These are phyloP conservation scores for Lithobates pipiens DNA, from an alignment of 2,797 vertebrate genomes.

Conservation along the genomic window DNA sequence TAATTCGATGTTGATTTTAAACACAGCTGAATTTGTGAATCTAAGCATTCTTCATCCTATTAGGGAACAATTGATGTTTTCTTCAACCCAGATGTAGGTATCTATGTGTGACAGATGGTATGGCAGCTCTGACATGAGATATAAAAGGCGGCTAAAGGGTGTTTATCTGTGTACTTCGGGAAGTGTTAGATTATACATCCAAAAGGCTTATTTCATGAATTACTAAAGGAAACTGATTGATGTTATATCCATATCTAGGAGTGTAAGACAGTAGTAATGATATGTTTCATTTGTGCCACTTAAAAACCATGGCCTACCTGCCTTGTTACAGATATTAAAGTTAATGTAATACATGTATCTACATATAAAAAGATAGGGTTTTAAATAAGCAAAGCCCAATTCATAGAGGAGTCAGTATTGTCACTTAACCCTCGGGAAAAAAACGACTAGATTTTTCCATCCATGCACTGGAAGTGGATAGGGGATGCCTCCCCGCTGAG, in stretches of 20 bases:
- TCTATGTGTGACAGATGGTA: slow-evolving; percentile 40
- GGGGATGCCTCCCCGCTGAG: too few relatives aligned
- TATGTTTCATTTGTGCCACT: too few relatives aligned
- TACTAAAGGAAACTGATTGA: slow-evolving; percentile 14
- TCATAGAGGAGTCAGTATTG: too few relatives aligned
- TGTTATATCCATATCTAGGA: neutral
- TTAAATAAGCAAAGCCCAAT: neutral
- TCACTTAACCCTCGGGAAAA: too few relatives aligned
- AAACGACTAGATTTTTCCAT: too few relatives aligned
- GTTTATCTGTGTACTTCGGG: slow-evolving; percentile 14
- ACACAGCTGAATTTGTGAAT: neutral
- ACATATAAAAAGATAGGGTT: neutral
- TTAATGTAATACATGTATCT: neutral
- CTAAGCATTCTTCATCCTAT: slow-evolving; percentile 16
- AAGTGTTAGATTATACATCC: slow-evolving; percentile 15
- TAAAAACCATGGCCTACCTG: too few relatives aligned
- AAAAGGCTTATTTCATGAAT: slow-evolving; percentile 4
- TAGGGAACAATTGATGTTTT: slow-evolving; percentile 21
- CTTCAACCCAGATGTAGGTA: slow-evolving; percentile 24
- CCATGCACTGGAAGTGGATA: too few relatives aligned
- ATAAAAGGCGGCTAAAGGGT: slow-evolving; percentile 16
- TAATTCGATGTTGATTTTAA: neutral
- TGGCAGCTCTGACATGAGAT: slow-evolving; percentile 18
- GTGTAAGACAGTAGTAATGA: neutral
- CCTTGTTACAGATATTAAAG: neutral